Conservation (phyloP, 1,140 invertebrate species). For the Zaprionus ornatus region DNA sequence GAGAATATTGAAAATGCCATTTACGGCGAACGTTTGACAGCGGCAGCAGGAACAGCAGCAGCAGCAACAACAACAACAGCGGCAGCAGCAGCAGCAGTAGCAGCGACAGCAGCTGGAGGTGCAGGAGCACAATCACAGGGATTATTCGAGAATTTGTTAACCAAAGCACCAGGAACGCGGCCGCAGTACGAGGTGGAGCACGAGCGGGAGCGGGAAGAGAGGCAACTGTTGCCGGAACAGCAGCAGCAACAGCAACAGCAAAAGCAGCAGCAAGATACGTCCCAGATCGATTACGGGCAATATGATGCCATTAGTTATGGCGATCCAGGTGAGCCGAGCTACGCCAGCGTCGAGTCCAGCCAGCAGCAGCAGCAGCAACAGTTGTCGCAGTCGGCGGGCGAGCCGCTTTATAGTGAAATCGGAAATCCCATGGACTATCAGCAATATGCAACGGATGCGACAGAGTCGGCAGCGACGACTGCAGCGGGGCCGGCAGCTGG, state of each 20-base stretch:
- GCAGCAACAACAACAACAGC: conserved; percentile 14
- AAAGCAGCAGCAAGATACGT: conserved; percentile 17
- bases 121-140: conserved; percentile 37
- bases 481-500: conserved; percentile 4
- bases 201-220: conserved; percentile 17
- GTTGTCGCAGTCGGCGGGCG: conserved; percentile 21
- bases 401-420: conserved; percentile 76
- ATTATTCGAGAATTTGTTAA: conserved; percentile 68
- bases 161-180: conserved; percentile 34
- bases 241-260: conserved; percentile 25
- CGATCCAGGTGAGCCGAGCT: conserved; percentile 61
- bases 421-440: conserved; percentile 79
- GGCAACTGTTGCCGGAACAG: conserved; percentile 20
- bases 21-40: conserved; percentile 79
- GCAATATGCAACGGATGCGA: conserved; percentile 56
- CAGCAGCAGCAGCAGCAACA: conserved; percentile 35
- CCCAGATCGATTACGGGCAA: conserved; percentile 54
- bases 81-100: not conserved
- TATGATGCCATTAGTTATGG: conserved; percentile 66
- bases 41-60: conserved; percentile 20
- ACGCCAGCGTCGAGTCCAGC: conserved; percentile 64
- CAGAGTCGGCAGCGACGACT: not conserved
- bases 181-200: conserved; percentile 19
- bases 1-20: conserved; percentile 84
- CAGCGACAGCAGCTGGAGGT: conserved; percentile 4